phyloP scores from a whole-genome alignment of 2,888 invertebrate genomes.

The Ornithoptera alexandrae region DNA sequence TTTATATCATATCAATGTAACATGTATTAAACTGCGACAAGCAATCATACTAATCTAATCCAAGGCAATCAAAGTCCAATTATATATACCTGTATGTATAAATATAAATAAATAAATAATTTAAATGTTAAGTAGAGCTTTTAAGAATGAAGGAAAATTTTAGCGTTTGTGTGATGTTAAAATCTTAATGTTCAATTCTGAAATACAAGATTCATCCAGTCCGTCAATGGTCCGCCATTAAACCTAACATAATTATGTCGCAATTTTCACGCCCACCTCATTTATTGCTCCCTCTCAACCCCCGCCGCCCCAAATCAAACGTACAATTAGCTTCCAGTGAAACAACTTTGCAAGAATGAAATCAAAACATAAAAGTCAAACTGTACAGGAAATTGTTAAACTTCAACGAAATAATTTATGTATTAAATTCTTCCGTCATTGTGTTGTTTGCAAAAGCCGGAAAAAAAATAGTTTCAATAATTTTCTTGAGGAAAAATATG shows the following conservation, averaged over 20 bases:
- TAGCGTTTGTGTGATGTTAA: neutral
- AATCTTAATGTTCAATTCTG: neutral
- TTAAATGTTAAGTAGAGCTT: neutral
- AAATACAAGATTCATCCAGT: conserved; percentile 3
- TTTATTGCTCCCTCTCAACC: neutral
- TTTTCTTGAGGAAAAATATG: too few relatives aligned
- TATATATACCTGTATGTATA: too few relatives aligned
- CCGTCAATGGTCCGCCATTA: conserved; percentile 2
- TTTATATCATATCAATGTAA: too few relatives aligned
- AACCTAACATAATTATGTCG: conserved; percentile 12
- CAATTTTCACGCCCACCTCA: conserved; percentile 11
- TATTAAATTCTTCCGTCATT: neutral
- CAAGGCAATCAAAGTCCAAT: too few relatives aligned
- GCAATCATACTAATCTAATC: too few relatives aligned
- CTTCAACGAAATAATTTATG: neutral
- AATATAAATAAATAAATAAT: neutral
- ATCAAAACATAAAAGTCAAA: neutral
- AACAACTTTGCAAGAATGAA: neutral
- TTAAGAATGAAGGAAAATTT: neutral
- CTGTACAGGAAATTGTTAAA: neutral
- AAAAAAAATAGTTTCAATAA: too few relatives aligned
- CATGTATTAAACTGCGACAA: too few relatives aligned
- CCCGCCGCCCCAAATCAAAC: conserved; percentile 1
- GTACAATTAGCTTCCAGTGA: conserved; percentile 10
- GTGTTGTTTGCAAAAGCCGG: neutral